phyloP scores from a whole-genome alignment of 2,113 vertebrate species.

The Acanthisitta chloris region DNA sequence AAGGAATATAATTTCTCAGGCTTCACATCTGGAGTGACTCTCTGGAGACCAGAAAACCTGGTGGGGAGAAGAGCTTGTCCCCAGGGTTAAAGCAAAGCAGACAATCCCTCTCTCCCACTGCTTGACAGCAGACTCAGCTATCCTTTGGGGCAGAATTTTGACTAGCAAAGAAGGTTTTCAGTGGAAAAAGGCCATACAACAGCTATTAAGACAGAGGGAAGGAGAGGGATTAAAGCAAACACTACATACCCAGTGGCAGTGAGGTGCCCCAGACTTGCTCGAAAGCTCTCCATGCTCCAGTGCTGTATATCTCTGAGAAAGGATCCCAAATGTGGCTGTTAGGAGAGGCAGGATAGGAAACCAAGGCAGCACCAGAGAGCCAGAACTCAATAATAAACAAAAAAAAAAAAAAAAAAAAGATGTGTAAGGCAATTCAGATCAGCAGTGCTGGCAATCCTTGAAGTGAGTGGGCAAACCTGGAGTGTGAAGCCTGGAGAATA shows the following conservation, averaged over 20 bases:
- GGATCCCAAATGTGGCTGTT: neutral
- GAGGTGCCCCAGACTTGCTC: neutral
- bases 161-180: neutral
- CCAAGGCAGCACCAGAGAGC: neutral
- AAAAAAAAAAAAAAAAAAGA: neutral
- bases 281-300: neutral
- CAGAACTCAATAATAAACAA: no score
- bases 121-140: neutral
- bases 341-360: neutral
- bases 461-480: neutral
- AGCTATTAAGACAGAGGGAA: neutral
- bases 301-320: neutral
- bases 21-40: neutral
- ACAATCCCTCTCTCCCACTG: neutral
- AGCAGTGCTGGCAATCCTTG: neutral
- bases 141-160: neutral
- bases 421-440: neutral
- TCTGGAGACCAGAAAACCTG: neutral
- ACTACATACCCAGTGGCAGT: slow-evolving; percentile 39
- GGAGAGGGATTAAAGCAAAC: neutral
- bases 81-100: neutral
- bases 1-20: neutral
- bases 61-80: neutral
- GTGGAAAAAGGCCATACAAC: neutral
- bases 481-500: neutral